Evolutionary conservation across 1,140 invertebrate species (phyloP).

Genomic region (Holcopasites calliopsidis): DNA sequence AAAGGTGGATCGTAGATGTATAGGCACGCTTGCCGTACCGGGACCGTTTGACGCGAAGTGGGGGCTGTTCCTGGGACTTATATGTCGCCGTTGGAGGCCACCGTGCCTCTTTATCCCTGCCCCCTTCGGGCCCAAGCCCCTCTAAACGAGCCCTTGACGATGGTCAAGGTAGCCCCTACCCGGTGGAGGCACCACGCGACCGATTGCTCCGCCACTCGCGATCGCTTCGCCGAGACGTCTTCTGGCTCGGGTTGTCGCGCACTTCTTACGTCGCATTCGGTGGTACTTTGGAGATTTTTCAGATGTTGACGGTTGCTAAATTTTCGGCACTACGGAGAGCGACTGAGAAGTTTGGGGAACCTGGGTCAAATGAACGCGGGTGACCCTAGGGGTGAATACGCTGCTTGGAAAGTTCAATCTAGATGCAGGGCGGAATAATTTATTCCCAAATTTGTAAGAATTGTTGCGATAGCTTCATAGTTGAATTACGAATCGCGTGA

Average conservation of each 20-base stretch:
- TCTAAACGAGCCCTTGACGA: slow-evolving; percentile 46
- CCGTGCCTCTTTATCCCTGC: slow-evolving; percentile 41
- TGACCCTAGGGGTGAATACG: no score
- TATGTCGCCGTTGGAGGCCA: slow-evolving; percentile 72
- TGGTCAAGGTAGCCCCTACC: slow-evolving; percentile 69
- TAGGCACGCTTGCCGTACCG: slow-evolving; percentile 53
- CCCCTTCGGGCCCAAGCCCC: slow-evolving; percentile 28
- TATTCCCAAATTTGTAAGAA: no score
- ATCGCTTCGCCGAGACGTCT: not conserved
- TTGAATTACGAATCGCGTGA: no score
- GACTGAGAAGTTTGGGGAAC: no score
- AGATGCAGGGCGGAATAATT: no score
- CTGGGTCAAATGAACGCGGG: no score
- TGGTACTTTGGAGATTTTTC: no score
- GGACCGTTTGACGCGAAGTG: slow-evolving; percentile 68
- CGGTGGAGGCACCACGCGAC: slow-evolving; percentile 32
- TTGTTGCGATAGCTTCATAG: no score
- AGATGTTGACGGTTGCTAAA: no score
- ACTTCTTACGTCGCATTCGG: no score
- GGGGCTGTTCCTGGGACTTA: slow-evolving; percentile 70
- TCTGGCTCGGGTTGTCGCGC: not conserved
- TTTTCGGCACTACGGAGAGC: no score
- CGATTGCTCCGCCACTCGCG: not conserved
- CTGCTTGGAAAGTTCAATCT: no score
- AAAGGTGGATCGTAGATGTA: slow-evolving; percentile 46